Evolutionary conservation across 92 coral and sea anemone species (phyloP).

Genomic region (Parazoanthus atlanticus): DNA sequence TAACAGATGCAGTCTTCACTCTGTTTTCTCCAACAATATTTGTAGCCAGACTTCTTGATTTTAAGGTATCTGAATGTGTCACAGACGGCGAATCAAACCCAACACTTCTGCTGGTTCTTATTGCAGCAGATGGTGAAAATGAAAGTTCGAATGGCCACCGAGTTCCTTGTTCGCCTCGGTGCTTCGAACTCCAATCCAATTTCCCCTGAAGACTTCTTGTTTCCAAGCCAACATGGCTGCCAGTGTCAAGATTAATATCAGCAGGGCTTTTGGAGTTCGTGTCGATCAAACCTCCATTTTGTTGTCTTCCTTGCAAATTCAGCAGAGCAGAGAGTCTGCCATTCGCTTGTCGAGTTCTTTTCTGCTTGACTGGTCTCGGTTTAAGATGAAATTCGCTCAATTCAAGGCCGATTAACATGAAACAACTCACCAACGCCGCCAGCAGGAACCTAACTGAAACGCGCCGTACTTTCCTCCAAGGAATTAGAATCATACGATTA

Average conservation of each 20-base stretch:
- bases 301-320: background rate
- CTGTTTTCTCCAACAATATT: background rate
- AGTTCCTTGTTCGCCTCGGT: background rate
- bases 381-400: slow-evolving; percentile 22
- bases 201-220: slow-evolving; percentile 26
- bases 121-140: background rate
- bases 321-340: slow-evolving; percentile 19
- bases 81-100: background rate
- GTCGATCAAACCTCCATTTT: background rate
- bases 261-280: background rate
- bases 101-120: background rate
- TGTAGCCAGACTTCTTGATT: background rate
- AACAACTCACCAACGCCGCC: background rate
- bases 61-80: background rate
- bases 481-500: slow-evolving; percentile 24
- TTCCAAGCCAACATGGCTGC: slow-evolving; percentile 22
- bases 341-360: background rate
- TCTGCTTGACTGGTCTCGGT: slow-evolving; percentile 24
- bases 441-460: slow-evolving; percentile 14
- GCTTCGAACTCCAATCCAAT: background rate
- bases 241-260: background rate
- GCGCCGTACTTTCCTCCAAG: slow-evolving; percentile 43
- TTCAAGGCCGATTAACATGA: background rate
- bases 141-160: background rate
- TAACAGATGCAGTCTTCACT: background rate